Evolutionary conservation across 2,888 invertebrate genomes (phyloP), one percentile per base, ranked within the genome.

Genomic region (Drosophila kanekoi): DNA sequence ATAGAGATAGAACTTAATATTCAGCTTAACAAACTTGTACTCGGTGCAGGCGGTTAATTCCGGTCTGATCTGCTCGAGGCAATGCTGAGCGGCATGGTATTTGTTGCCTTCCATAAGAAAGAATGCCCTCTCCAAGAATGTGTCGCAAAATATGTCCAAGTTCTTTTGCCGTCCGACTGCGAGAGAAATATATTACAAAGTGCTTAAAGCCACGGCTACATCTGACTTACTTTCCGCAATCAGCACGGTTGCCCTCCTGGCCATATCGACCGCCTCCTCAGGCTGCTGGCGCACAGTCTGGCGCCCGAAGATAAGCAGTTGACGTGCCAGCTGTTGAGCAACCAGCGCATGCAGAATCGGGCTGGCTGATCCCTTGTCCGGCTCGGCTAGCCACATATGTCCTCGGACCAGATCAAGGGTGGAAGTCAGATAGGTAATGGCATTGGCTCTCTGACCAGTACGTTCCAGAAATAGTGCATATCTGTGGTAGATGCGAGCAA

Each of bases 401-500:
- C 89, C 87, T 0, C 83, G 76, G 2, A 80, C 79, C 57, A 91
- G 69, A 10, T 60, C 45, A 47, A 90, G 68, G 0, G 89, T 75
- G 5, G 77, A 67, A 49, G 83, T 63, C 13, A 90, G 57, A 59
- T 85, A 91, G 13, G 49, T 59, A 1, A 89, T 81, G 4, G 87
- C 79, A 20, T 56, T 68, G 2, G 28, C 59, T 0, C 74, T 52
- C 44, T 77, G 67, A 0, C 75, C 80, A 0, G 43, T 66, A 4
- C 64, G 58, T 4, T 78, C 71, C 41, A 84, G 67, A 32, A 78
- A 81, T 4, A 52, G 28, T 9, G 82, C 89, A 33, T 83, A 90
- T 3, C 72, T 76, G 33, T 77, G 79, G 56, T 84, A 90, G 48
- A 91, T 90, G 40, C 88, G 81, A 0, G 90, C 79, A 16, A 90